phyloP scores from a whole-genome alignment of 2,113 vertebrate genomes.

The Chaetura pelagica region DNA sequence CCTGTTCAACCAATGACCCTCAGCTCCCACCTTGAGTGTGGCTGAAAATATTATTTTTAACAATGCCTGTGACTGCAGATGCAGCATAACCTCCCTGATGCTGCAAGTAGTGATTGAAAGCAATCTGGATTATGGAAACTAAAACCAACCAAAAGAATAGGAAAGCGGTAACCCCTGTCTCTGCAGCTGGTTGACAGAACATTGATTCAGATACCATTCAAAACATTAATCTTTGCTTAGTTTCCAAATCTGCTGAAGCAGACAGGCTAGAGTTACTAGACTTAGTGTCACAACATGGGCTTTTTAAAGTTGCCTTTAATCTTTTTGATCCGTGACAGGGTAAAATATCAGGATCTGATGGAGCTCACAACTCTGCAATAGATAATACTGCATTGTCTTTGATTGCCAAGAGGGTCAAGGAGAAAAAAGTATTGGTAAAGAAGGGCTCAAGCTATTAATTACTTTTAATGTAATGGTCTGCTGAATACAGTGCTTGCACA shows the following conservation, averaged over 20 bases:
- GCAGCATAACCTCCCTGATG: not conserved
- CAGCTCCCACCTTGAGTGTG: not conserved
- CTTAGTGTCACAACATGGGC: not conserved
- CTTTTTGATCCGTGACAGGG: slow-evolving; percentile 17
- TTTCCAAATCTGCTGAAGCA: slow-evolving; percentile 28
- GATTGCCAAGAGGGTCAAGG: not conserved
- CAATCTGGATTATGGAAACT: not conserved
- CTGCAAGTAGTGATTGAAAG: not conserved
- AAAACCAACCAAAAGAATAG: not conserved
- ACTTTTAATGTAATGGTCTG: not conserved
- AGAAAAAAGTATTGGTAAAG: not conserved
- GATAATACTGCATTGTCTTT: not conserved
- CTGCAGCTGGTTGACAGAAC: not conserved
- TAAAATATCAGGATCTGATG: not conserved
- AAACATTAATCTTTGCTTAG: slow-evolving; percentile 36
- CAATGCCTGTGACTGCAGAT: not conserved
- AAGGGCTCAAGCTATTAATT: not conserved
- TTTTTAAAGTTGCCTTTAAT: slow-evolving; percentile 33
- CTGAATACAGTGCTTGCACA: not conserved
- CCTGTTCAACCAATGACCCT: not conserved
- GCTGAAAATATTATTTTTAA: not conserved
- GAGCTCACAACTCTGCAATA: not conserved
- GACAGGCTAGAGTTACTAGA: not conserved
- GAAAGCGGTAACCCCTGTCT: not conserved
- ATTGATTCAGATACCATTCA: not conserved